phyloP scores from a whole-genome alignment of 2,888 invertebrate genomes.

The Hermaeophaga mercurialis region DNA sequence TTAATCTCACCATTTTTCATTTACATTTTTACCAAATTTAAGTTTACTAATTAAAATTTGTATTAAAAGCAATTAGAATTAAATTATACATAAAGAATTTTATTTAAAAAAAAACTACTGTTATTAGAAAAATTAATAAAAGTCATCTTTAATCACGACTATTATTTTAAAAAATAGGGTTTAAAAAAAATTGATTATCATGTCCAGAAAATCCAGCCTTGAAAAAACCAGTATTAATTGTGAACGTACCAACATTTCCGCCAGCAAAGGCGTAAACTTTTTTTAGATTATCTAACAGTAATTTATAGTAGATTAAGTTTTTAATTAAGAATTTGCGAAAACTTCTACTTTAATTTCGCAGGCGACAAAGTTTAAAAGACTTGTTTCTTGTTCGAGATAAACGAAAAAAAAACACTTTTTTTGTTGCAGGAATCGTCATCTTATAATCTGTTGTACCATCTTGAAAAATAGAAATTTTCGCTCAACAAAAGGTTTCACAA shows the following conservation, averaged over 20 bases:
- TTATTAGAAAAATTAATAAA: too few relatives aligned
- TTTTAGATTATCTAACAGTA: slow-evolving; percentile 35
- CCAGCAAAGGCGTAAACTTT: slow-evolving; percentile 5
- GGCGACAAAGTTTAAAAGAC: slow-evolving; percentile 36
- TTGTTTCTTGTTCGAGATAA: slow-evolving; percentile 16
- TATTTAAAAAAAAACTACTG: too few relatives aligned
- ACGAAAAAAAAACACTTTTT: slow-evolving; percentile 12
- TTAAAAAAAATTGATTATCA: too few relatives aligned
- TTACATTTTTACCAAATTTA: too few relatives aligned
- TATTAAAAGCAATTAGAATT: too few relatives aligned
- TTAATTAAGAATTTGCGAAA: slow-evolving; percentile 41
- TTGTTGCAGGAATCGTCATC: slow-evolving; percentile 1
- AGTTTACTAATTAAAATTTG: too few relatives aligned
- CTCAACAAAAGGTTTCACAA: slow-evolving; percentile 1
- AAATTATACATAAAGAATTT: too few relatives aligned
- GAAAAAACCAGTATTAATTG: slow-evolving; percentile 5
- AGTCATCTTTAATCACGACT: too few relatives aligned
- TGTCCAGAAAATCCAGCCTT: not conserved
- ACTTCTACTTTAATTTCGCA: slow-evolving; percentile 39
- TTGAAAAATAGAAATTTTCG: not conserved
- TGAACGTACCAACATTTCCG: slow-evolving; percentile 10
- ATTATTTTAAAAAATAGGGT: too few relatives aligned
- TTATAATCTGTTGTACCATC: slow-evolving; percentile 2
- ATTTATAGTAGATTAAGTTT: slow-evolving; percentile 42
- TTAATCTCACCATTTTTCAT: too few relatives aligned